These are phyloP conservation scores for Leucoraja ocellata DNA, from an alignment of 2,797 vertebrate genomes.

Conservation along the genomic window DNA sequence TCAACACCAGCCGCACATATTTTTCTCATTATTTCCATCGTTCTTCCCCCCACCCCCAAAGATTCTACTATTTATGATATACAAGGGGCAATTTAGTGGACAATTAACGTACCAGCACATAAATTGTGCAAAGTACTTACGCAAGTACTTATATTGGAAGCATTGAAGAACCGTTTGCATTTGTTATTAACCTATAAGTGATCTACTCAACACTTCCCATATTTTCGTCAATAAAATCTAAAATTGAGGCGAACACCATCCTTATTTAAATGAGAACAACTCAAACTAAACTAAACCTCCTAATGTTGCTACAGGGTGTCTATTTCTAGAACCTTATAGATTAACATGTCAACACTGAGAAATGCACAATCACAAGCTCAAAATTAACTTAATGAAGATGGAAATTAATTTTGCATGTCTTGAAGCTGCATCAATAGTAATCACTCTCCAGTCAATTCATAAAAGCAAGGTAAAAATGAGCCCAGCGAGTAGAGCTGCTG, in stretches of 20 bases:
- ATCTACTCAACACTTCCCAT: background rate
- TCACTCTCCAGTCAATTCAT: background rate
- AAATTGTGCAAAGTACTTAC: background rate
- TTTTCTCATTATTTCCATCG: too few species aligned
- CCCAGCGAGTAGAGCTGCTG: too few species aligned
- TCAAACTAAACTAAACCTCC: background rate
- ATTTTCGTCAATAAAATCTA: background rate
- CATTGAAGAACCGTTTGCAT: too few species aligned
- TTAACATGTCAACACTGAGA: background rate
- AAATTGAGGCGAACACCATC: background rate
- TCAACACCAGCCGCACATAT: background rate
- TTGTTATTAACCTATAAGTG: background rate
- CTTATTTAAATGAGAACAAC: background rate
- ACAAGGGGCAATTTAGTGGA: too few species aligned
- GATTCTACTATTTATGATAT: too few species aligned
- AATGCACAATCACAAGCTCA: background rate
- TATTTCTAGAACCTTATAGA: background rate
- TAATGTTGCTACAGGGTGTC: background rate
- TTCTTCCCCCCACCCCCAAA: too few species aligned
- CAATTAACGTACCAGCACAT: too few species aligned
- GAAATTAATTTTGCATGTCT: background rate
- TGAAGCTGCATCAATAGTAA: background rate
- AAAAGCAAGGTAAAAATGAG: background rate
- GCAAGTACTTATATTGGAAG: background rate
- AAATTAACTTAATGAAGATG: background rate